Conservation (phyloP, 2,797 vertebrate genomes). For the Coccyzus lansbergi region DNA sequence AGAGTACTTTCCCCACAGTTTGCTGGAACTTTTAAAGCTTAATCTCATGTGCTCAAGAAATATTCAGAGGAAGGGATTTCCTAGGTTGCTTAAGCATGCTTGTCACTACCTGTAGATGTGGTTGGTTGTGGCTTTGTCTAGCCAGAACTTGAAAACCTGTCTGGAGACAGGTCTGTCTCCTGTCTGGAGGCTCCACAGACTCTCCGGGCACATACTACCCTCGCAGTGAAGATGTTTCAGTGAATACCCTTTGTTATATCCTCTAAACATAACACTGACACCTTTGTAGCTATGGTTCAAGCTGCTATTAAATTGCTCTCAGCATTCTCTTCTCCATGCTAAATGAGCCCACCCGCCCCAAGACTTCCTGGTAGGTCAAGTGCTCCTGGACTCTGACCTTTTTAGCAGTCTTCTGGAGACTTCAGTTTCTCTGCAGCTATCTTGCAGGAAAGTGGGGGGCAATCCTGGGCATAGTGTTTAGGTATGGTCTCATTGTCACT, state of each 20-base stretch:
- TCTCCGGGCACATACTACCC: too few relatives aligned
- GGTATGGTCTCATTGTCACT: not conserved
- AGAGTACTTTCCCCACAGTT: not conserved
- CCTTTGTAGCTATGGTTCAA: not conserved
- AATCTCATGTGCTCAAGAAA: not conserved
- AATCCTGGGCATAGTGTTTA: not conserved
- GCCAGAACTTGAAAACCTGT: not conserved
- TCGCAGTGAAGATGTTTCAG: not conserved
- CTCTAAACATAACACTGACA: not conserved
- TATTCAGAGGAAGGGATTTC: not conserved
- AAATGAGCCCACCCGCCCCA: fast-evolving
- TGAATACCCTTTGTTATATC: not conserved
- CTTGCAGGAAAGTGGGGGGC: not conserved
- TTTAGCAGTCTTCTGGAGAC: not conserved
- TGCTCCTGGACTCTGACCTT: not conserved
- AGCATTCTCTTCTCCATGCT: not conserved
- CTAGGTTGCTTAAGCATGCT: fast-evolving
- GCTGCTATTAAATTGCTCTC: not conserved
- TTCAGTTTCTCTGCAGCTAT: not conserved
- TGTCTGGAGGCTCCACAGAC: not conserved
- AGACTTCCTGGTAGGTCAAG: not conserved
- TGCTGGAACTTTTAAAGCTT: not conserved
- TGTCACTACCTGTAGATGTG: not conserved
- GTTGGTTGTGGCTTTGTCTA: not conserved
- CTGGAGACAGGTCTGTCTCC: too few relatives aligned